A percentile compares a stretch with the other conserved stretches of the same genome.
phyloP scores from a whole-genome alignment of 2,797 vertebrate genomes.

The Acanthurus lineatus region DNA sequence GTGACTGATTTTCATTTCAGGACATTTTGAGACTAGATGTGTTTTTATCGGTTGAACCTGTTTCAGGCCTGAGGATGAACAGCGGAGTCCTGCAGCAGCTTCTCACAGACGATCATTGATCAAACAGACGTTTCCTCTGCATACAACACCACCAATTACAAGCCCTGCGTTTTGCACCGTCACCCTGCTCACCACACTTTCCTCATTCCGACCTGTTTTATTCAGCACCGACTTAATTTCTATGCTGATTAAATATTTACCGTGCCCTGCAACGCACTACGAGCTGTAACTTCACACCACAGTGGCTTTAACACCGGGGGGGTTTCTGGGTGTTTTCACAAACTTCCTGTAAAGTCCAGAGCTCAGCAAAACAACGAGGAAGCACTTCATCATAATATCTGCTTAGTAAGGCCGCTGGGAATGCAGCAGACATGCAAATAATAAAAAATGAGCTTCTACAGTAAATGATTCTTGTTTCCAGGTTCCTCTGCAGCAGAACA shows the following conservation, averaged over 20 bases:
- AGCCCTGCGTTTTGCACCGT: conserved; percentile 35
- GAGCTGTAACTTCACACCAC: conserved; percentile 28
- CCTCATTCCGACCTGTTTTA: conserved; percentile 41
- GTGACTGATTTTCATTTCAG: not conserved
- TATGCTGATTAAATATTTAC: conserved; percentile 72
- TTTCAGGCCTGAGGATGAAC: conserved; percentile 5
- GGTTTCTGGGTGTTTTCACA: conserved; percentile 55
- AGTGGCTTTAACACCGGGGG: conserved; percentile 9
- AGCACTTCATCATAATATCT: conserved; percentile 74
- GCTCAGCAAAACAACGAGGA: conserved; percentile 65
- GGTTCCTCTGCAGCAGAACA: conserved; percentile 9
- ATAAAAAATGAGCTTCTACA: conserved; percentile 56
- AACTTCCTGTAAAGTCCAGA: conserved; percentile 55
- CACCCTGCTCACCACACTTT: conserved; percentile 14
- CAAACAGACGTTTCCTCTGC: conserved; percentile 28
- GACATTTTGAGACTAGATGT: not conserved
- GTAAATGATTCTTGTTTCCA: conserved; percentile 27
- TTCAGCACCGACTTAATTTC: conserved; percentile 57
- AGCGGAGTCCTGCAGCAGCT: conserved; percentile 18
- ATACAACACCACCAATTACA: conserved; percentile 1
- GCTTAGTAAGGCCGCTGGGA: conserved; percentile 63
- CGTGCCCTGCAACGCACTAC: conserved; percentile 7
- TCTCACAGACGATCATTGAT: conserved; percentile 29
- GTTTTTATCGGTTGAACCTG: not conserved
- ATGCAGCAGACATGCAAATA: conserved; percentile 56